Evolutionary conservation across 1,140 invertebrate species (phyloP).

Genomic region (Pseudomyrmex gracilis): DNA sequence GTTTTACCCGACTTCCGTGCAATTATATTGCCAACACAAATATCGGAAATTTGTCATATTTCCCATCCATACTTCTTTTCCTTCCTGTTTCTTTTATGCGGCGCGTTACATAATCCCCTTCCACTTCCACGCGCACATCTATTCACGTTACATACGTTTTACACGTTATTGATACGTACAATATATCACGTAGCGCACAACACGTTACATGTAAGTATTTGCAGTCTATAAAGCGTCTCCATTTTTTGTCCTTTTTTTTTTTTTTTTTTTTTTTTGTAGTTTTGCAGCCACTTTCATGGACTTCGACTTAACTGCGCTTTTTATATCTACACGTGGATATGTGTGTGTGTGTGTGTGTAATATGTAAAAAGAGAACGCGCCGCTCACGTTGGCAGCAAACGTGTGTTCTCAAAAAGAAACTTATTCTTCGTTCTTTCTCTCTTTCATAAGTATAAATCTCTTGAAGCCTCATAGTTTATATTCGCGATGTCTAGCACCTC

Average conservation of each 20-base stretch:
- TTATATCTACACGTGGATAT: too few relatives aligned
- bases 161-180: constrained; percentile 34
- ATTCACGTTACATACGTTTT: constrained; percentile 8
- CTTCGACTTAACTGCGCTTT: constrained; percentile 22
- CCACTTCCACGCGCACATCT: neutral
- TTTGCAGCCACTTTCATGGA: constrained; percentile 1
- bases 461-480: constrained; percentile 16
- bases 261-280: constrained; percentile 52
- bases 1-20: neutral
- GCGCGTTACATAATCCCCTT: neutral
- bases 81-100: neutral
- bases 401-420: constrained; percentile 3
- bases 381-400: neutral
- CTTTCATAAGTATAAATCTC: constrained; percentile 18
- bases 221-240: neutral
- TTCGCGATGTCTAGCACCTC: constrained; percentile 15
- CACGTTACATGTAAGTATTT: neutral
- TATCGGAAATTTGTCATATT: constrained; percentile 57
- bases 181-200: constrained; percentile 2
- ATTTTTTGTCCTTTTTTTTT: constrained; percentile 45
- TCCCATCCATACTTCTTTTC: neutral
- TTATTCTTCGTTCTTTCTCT: neutral
- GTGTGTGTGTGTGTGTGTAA: neutral
- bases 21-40: constrained; percentile 28
- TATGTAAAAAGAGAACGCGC: neutral